A percentile compares a stretch with the other conserved stretches of the same genome.
phyloP scores from a whole-genome alignment of 2,888 invertebrate species.

The Hemistola chrysoprasaria region DNA sequence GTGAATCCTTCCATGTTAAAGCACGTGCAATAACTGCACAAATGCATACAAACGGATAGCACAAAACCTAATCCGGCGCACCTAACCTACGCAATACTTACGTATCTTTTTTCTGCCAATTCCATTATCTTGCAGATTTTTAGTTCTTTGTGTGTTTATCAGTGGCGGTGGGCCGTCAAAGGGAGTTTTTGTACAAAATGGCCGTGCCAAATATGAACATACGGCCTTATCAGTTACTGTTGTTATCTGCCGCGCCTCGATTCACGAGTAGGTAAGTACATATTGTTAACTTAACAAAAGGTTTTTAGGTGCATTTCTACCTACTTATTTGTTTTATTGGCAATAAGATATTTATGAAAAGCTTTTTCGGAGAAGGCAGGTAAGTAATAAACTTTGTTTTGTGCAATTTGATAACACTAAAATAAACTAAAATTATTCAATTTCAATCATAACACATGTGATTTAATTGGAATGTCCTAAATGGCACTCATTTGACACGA shows the following conservation, averaged over 20 bases:
- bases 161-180: constrained; percentile 46
- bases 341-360: no score
- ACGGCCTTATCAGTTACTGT: constrained; percentile 13
- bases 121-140: constrained; percentile 14
- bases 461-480: no score
- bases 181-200: constrained; percentile 27
- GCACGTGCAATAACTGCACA: constrained; percentile 17
- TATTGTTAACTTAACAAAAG: no score
- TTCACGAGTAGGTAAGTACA: constrained; percentile 3
- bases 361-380: no score
- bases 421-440: no score
- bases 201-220: constrained; percentile 20
- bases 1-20: constrained; percentile 9
- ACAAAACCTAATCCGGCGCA: constrained; percentile 4
- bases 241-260: constrained; percentile 20
- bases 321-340: no score
- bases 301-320: no score
- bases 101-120: constrained; percentile 13
- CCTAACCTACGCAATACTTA: constrained; percentile 15
- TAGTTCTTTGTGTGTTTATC: constrained; percentile 19
- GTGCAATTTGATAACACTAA: no score
- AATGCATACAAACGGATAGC: constrained; percentile 8
- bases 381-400: no score
- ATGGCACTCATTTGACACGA: no score
- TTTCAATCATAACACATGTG: no score